A percentile compares a stretch with the other conserved stretches of the same genome.
These are phyloP conservation scores for Tachysurus vachellii DNA, from an alignment of 2,113 vertebrate species.

Conservation along the genomic window DNA sequence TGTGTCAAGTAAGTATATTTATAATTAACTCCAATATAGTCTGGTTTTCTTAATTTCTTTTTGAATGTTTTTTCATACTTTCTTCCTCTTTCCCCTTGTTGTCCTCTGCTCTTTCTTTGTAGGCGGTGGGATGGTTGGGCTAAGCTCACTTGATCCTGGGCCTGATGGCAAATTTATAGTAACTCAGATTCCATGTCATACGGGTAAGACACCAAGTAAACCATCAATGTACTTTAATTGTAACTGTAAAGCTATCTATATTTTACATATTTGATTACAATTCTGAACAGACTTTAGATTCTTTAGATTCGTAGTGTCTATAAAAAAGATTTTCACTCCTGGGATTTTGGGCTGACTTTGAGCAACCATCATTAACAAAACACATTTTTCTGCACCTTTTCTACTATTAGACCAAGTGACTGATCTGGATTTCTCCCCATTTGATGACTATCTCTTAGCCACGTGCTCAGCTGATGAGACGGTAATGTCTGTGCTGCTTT, in stretches of 20 bases:
- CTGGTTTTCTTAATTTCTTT: background rate
- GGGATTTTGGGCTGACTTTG: background rate
- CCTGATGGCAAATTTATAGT: conserved; percentile 75
- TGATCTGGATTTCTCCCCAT: conserved; percentile 93
- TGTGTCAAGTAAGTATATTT: background rate
- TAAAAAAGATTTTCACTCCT: background rate
- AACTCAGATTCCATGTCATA: conserved; percentile 84
- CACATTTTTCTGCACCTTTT: background rate
- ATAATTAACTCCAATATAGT: background rate
- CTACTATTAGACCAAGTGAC: conserved; percentile 81
- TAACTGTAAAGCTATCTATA: background rate
- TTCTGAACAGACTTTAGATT: background rate
- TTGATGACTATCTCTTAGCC: conserved; percentile 86
- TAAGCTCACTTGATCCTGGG: conserved; percentile 76
- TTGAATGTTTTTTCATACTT: background rate
- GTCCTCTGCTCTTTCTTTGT: background rate
- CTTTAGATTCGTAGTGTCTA: background rate
- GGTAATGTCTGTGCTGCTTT: conserved; percentile 69
- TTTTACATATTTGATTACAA: background rate
- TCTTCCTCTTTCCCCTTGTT: conserved; percentile 4
- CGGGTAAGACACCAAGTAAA: conserved; percentile 70
- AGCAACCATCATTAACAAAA: too few species aligned
- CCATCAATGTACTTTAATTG: background rate
- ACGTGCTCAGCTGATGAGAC: conserved; percentile 85
- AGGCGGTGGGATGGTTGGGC: conserved; percentile 83